phyloP scores from a whole-genome alignment of 2,113 vertebrate genomes.

The Pheucticus melanocephalus region DNA sequence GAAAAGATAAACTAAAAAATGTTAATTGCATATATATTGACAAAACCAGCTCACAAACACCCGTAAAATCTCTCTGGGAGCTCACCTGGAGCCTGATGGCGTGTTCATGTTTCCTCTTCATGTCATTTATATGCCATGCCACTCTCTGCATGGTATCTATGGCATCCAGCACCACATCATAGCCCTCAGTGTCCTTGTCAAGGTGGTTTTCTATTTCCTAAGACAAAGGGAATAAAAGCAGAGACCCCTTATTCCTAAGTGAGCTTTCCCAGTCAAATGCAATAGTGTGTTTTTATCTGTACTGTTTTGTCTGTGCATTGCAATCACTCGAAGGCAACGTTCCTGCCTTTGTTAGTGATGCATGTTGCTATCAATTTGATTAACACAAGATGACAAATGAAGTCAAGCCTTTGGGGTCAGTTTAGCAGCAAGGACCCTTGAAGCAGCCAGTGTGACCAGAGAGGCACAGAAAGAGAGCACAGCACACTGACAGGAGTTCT shows the following conservation, averaged over 20 bases:
- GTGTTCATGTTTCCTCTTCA: conserved; percentile 98
- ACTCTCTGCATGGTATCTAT: conserved; percentile 99
- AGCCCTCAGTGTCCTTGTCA: conserved; percentile 93
- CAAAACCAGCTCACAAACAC: neutral
- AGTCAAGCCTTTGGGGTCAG: neutral
- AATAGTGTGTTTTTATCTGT: neutral
- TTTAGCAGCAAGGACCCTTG: neutral
- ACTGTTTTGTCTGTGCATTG: neutral
- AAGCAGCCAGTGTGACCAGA: neutral
- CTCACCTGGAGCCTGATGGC: conserved; percentile 89
- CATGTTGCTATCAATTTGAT: neutral
- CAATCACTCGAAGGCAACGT: accelerated
- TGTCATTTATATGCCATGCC: conserved; percentile 99
- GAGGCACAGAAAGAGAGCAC: neutral
- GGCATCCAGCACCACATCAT: conserved; percentile 93
- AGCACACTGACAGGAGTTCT: neutral
- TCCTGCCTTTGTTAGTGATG: neutral
- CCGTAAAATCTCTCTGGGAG: neutral
- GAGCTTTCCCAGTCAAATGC: accelerated
- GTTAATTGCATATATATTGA: neutral
- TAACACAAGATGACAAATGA: neutral
- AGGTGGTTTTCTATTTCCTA: conserved; percentile 98
- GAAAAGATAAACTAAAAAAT: conserved; percentile 16
- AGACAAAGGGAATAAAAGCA: neutral
- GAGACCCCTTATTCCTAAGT: neutral